Evolutionary conservation across 2,888 invertebrate species (phyloP).

Genomic region (Hydropsyche betteni): DNA sequence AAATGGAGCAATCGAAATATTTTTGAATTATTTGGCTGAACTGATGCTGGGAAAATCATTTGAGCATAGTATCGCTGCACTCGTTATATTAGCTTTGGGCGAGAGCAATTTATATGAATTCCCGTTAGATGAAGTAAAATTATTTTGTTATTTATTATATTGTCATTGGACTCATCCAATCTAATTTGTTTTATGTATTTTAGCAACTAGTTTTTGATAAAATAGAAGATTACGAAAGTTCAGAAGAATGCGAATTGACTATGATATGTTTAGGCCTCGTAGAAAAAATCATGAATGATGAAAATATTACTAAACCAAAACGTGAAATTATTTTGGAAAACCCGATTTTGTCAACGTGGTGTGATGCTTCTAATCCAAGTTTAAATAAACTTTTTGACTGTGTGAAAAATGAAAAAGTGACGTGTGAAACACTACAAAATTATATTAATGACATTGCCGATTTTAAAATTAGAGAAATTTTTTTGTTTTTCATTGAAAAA

Average conservation of each 20-base stretch:
- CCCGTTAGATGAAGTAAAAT: slow-evolving; percentile 57
- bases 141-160: too few species aligned
- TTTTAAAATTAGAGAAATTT: slow-evolving; percentile 17
- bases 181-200: slow-evolving; percentile 52
- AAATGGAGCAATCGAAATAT: slow-evolving; percentile 52
- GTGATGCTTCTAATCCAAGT: neutral
- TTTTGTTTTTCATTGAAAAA: slow-evolving; percentile 30
- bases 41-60: slow-evolving; percentile 37
- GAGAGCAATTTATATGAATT: slow-evolving; percentile 58
- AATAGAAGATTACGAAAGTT: slow-evolving; percentile 69
- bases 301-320: neutral
- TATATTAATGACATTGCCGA: slow-evolving; percentile 47
- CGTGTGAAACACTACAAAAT: slow-evolving; percentile 47
- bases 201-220: slow-evolving; percentile 72
- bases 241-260: slow-evolving; percentile 65
- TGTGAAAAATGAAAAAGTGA: neutral
- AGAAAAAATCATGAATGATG: neutral
- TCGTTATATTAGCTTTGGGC: slow-evolving; percentile 56
- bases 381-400: neutral
- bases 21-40: slow-evolving; percentile 48
- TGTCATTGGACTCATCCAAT: too few species aligned
- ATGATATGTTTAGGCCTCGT: slow-evolving; percentile 55
- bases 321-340: slow-evolving; percentile 14
- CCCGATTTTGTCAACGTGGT: slow-evolving; percentile 19
- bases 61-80: slow-evolving; percentile 52